These are phyloP conservation scores for Danionella cerebrum DNA, from an alignment of 2,113 vertebrate species.

Conservation along the genomic window DNA sequence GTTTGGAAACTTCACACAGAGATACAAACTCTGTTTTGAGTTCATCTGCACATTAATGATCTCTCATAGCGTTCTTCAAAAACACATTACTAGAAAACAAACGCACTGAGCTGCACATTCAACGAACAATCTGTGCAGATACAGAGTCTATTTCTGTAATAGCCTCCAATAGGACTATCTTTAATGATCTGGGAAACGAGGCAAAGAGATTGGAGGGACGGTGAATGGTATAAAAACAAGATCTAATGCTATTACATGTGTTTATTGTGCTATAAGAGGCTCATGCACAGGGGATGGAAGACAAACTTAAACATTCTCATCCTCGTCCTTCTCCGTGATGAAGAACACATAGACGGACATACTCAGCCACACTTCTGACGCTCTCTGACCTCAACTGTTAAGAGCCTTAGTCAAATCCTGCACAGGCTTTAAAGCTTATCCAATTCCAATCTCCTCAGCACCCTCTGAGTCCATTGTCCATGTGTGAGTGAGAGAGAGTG, in stretches of 20 bases:
- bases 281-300: neutral
- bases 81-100: neutral
- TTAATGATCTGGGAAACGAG: conserved; percentile 1
- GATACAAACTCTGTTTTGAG: neutral
- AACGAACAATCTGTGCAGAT: neutral
- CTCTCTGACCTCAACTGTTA: conserved; percentile 53
- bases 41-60: neutral
- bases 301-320: neutral
- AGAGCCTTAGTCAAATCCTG: conserved; percentile 67
- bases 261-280: neutral
- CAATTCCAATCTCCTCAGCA: conserved; percentile 53
- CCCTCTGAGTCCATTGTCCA: conserved; percentile 63
- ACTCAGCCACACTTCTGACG: conserved; percentile 33
- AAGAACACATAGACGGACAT: neutral
- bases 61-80: neutral
- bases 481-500: conserved; percentile 8
- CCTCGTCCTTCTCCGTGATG: neutral
- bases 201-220: neutral
- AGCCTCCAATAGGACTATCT: neutral
- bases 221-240: neutral
- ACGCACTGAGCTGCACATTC: neutral
- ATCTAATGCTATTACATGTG: conserved; percentile 19
- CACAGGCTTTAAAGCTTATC: conserved; percentile 68
- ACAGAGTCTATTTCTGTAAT: conserved; percentile 5
- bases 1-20: no score